Evolutionary conservation across 1,140 invertebrate genomes (phyloP), one percentile per base, ranked within the genome.

Genomic region (Magallana angulata): DNA sequence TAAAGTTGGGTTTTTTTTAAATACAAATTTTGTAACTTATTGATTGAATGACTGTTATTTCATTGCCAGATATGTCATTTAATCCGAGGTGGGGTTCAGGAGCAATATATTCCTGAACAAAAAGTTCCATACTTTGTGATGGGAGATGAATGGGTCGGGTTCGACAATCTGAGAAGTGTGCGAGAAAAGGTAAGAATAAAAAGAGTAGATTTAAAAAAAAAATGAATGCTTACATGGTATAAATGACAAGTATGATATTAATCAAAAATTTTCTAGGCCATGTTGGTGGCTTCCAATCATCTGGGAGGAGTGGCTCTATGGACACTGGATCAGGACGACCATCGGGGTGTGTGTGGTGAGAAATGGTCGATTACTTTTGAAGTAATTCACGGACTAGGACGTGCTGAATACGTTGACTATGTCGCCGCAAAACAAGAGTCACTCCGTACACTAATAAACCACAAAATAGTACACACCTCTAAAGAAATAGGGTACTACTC

Each of bases 121-220:
- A 84, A 84, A 84, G 96, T 96, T 7, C 97, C 98, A 6, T 98
- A 97, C 94, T 97, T 97, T 1, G 97, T 97, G 93, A 95, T 96
- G 6, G 96, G 96, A 9, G 96, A 98, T 91, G 97, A 98, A 91
- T 98, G 98, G 97, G 97, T 98, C 0, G 97, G 97, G 82, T 99
- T 96, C 92, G 98, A 99, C 91, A 97, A 98, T 94, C 93, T 96
- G 1, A 96, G 96, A 82, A 98, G 97, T 59, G 95, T 98, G 4
- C 95, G 94, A 62, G 95, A 96, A 88, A 98, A 98, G 95, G 96
- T 97, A 93, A 24, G 81, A 82, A 56, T 80, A 56, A 57, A 82
- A 82, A 57, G 7, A 18, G 62, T 18, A 64, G 18, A 16, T 16
- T 48, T 48, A 0, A 24, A 24, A 24, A 24, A 24, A 18, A 64